Percentiles rank a stretch among this genome's conserved stretches.
phyloP scores from a whole-genome alignment of 2,888 invertebrate genomes.

The Trisateles emortualis region DNA sequence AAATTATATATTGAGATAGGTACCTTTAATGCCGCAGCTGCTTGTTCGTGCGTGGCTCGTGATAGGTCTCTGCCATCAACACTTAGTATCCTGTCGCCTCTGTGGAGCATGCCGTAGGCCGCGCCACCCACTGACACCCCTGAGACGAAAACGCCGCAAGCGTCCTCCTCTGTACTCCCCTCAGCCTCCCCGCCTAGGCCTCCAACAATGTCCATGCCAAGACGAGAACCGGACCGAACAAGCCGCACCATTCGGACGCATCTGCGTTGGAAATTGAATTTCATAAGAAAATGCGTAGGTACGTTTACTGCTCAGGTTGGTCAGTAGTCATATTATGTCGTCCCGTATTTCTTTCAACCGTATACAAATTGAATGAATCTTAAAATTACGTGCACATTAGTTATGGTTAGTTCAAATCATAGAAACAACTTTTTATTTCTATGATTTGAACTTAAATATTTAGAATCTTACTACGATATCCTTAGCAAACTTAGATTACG shows the following conservation, averaged over 20 bases:
- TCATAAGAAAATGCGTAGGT: too few species aligned
- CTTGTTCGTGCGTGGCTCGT: slow-evolving; percentile 92
- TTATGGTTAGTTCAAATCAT: too few species aligned
- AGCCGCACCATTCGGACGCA: slow-evolving; percentile 82
- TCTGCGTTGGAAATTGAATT: slow-evolving; percentile 51
- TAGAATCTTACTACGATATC: too few species aligned
- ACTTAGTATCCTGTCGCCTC: slow-evolving; percentile 91
- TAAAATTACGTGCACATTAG: too few species aligned
- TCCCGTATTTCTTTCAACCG: too few species aligned
- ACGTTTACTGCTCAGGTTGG: too few species aligned
- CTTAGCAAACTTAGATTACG: too few species aligned
- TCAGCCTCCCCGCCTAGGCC: slow-evolving; percentile 79
- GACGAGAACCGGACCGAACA: slow-evolving; percentile 79
- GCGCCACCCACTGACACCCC: slow-evolving; percentile 79
- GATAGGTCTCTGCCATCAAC: slow-evolving; percentile 92
- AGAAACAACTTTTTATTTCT: too few species aligned
- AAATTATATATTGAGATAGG: slow-evolving; percentile 17
- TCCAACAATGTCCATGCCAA: slow-evolving; percentile 85
- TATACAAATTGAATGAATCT: too few species aligned
- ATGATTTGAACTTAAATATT: too few species aligned
- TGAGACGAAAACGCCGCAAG: slow-evolving; percentile 83
- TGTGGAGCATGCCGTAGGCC: slow-evolving; percentile 85
- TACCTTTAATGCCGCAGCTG: slow-evolving; percentile 89
- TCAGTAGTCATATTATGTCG: too few species aligned
- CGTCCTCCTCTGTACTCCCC: slow-evolving; percentile 68